phyloP scores from a whole-genome alignment of 2,888 invertebrate genomes.

The Adelognathus sp. region DNA sequence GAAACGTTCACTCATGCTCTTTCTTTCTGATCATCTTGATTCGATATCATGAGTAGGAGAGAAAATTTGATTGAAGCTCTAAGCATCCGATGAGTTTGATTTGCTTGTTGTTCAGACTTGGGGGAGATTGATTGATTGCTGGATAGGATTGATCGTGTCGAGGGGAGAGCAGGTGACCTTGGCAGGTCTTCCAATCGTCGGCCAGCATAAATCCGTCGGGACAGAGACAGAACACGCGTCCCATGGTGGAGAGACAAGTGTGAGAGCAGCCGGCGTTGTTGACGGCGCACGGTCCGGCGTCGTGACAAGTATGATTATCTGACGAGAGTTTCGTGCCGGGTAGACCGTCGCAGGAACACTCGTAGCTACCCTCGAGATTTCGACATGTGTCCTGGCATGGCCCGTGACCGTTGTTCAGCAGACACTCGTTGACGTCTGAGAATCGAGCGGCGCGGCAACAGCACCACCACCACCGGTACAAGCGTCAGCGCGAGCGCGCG shows the following conservation, averaged over 20 bases:
- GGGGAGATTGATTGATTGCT: slow-evolving; percentile 12
- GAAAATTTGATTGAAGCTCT: too few relatives aligned
- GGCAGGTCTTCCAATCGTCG: slow-evolving; percentile 80
- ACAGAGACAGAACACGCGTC: slow-evolving; percentile 80
- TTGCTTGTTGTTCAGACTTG: not conserved
- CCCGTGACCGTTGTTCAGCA: slow-evolving; percentile 85
- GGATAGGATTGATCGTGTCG: not conserved
- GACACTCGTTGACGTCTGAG: slow-evolving; percentile 85
- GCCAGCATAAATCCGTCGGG: slow-evolving; percentile 78
- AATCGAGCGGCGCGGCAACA: slow-evolving; percentile 25
- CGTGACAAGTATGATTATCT: slow-evolving; percentile 84
- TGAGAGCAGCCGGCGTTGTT: slow-evolving; percentile 85
- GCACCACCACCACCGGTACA: slow-evolving; percentile 22
- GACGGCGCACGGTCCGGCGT: slow-evolving; percentile 83
- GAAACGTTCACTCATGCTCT: too few relatives aligned
- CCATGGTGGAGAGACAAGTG: slow-evolving; percentile 84
- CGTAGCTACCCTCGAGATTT: slow-evolving; percentile 84
- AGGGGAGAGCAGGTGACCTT: slow-evolving; percentile 67
- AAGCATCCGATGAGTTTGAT: too few relatives aligned
- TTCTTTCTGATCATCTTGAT: too few relatives aligned
- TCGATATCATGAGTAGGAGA: too few relatives aligned
- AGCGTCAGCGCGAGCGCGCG: too few relatives aligned
- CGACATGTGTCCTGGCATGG: slow-evolving; percentile 86
- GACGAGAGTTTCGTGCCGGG: slow-evolving; percentile 83
- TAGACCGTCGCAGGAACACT: slow-evolving; percentile 83